Evolutionary conservation across 2,113 vertebrate species (phyloP), one percentile per base, ranked within the genome.

Genomic region (Aldabrachelys gigantea): DNA sequence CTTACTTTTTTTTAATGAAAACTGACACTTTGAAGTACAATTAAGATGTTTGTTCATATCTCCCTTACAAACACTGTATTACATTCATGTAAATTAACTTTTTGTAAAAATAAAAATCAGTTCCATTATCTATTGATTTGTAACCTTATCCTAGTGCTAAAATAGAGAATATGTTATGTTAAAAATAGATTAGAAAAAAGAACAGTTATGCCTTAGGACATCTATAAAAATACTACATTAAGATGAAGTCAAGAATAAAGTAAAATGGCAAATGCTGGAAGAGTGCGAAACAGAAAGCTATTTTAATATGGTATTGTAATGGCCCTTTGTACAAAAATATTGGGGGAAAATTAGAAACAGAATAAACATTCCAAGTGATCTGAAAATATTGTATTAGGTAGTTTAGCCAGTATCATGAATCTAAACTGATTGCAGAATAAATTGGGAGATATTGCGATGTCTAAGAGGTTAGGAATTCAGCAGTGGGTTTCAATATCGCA

Each of bases 161-260:
- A 76, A 76, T 76, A 44, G 21, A 44, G 24, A 22, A 11, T 10
- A 72, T 65, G n/a, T 75, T 25, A 24, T 41, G 5, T 75, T 22
- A 44, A 75, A 59, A 75, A 75, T 24, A 75, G 24, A 75, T 41
- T 75, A 41, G 72, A 41, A 75, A 75, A 65, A 41, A 44, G 38
- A 75, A 25, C 72, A 75, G 87, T 85, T 83, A 38, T 93, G 82
- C 84, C 80, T 92, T 87, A 89, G 84, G 89, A 94, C 90, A 79
- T 19, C 31, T 65, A n/a, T 65, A 89, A 96, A 92, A 76, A 65
- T 56, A 54, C 54, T 89, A 4, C 10, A n/a, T 94, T 93, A 92
- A 49, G 47, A 89, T 79, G 76, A 92, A 85, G 27, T 10, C 89
- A 84, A 82, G 81, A 91, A 82, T 35, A 78, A 88, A 76, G 81